Conservation (phyloP, 2,888 invertebrate species). For the Celastrina argiolus region DNA sequence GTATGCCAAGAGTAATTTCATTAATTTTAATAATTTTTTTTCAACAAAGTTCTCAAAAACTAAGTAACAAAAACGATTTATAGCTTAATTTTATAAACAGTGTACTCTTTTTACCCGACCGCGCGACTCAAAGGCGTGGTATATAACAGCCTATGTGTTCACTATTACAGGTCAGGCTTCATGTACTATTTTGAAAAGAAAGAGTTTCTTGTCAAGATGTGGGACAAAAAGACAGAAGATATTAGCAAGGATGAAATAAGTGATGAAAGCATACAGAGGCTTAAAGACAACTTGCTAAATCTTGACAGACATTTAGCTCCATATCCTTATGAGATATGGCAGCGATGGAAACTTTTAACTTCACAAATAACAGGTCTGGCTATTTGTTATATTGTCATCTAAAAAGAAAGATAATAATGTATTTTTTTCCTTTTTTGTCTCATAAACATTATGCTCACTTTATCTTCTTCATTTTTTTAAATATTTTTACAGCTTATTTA, state of each 20-base stretch:
- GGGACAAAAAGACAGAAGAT: conserved; percentile 89
- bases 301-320: conserved; percentile 90
- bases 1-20: too few species aligned
- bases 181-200: conserved; percentile 88
- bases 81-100: too few species aligned
- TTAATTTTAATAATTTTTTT: too few species aligned
- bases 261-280: conserved; percentile 80
- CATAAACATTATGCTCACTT: too few species aligned
- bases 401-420: too few species aligned
- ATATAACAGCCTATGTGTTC: not conserved
- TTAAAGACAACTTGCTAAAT: conserved; percentile 82
- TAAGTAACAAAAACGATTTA: too few species aligned
- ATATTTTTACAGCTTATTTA: conserved; percentile 66
- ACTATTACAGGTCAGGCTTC: conserved; percentile 84
- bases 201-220: conserved; percentile 92
- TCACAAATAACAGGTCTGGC: conserved; percentile 80
- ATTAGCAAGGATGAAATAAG: conserved; percentile 80
- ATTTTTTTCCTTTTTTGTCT: too few species aligned
- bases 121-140: too few species aligned
- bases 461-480: not conserved
- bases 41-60: too few species aligned
- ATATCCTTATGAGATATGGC: conserved; percentile 93
- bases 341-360: conserved; percentile 89
- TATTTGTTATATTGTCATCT: not conserved
- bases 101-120: too few species aligned